Evolutionary conservation across 2,888 invertebrate species (phyloP), one percentile per base, ranked within the genome.

Genomic region (Stenoptilia bipunctidactyla): DNA sequence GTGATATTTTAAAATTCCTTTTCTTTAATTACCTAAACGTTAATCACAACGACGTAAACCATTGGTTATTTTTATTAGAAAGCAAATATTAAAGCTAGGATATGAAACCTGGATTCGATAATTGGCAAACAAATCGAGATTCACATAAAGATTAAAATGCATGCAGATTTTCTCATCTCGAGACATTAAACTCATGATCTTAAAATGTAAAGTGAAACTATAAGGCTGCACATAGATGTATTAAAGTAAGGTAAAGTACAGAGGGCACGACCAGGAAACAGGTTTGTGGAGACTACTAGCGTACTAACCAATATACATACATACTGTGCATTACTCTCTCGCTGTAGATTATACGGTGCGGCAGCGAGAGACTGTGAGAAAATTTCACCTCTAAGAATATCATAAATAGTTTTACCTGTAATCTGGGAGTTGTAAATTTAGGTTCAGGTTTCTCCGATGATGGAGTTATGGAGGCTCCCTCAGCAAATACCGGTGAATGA

Each of bases 301-400:
- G 74, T 70, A 79, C 72, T 77, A 73, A 79, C 79, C 75, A 79
- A 77, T 75, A 79, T 77, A 75, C 73, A 72, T 73, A 69, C 66
- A 58, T 61, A 66, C 63, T 68, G 70, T 71, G 67, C 69, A 66
- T 71, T 72, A 73, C 71, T 64, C 60, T 60, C 63, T 57, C 58
- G 61, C 69, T 62, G 63, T 60, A 71, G 70, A 71, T 75, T 73
- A 70, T 66, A 68, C 59, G 53, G 65, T 61, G 57, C 61, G 60
- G 56, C 60, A 58, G 54, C 42, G 46, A 43, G 57, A 53, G 62
- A 59, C 67, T 70, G 70, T 79, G 77, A 75, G 79, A 77, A 79
- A 74, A 77, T 77, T 77, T 79, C 79, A 72, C 76, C 70, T 65
- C 60, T 58, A 65, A 55, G 52, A 52, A 54, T 65, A 66, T 64